Percentiles rank a stretch among this genome's conserved stretches.
phyloP scores from a whole-genome alignment of 2,888 invertebrate species.

The Myopa testacea region DNA sequence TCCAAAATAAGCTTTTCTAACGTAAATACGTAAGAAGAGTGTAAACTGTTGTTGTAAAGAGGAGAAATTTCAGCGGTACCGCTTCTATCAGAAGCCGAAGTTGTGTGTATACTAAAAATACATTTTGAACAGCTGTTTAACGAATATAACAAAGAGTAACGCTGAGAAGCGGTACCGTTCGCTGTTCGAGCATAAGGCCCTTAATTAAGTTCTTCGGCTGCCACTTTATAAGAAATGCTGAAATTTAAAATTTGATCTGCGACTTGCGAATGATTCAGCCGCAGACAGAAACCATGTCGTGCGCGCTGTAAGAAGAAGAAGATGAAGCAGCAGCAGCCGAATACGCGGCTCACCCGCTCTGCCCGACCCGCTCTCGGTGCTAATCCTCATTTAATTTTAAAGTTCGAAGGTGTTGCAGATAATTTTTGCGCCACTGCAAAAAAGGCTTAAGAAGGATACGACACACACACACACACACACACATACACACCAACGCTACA shows the following conservation, averaged over 20 bases:
- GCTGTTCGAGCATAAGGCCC: constrained; percentile 13
- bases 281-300: neutral
- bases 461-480: constrained; percentile 19
- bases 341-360: neutral
- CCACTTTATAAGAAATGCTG: neutral
- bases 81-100: too few species aligned
- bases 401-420: constrained; percentile 68
- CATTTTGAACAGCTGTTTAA: too few species aligned
- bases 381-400: constrained; percentile 68
- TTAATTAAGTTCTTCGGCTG: constrained; percentile 12
- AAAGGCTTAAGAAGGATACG: constrained; percentile 49
- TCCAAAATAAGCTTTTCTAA: too few species aligned
- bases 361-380: constrained; percentile 44
- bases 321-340: neutral
- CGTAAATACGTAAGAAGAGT: too few species aligned
- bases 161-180: too few species aligned
- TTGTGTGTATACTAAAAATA: too few species aligned
- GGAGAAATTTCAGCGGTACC: too few species aligned
- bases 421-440: constrained; percentile 60
- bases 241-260: constrained; percentile 10
- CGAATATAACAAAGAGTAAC: too few species aligned
- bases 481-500: constrained; percentile 17
- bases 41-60: too few species aligned
- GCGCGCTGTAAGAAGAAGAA: neutral
- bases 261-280: constrained; percentile 29